These are phyloP conservation scores for Petrocephalus zakoni DNA, from an alignment of 2,113 vertebrate species.

Conservation along the genomic window DNA sequence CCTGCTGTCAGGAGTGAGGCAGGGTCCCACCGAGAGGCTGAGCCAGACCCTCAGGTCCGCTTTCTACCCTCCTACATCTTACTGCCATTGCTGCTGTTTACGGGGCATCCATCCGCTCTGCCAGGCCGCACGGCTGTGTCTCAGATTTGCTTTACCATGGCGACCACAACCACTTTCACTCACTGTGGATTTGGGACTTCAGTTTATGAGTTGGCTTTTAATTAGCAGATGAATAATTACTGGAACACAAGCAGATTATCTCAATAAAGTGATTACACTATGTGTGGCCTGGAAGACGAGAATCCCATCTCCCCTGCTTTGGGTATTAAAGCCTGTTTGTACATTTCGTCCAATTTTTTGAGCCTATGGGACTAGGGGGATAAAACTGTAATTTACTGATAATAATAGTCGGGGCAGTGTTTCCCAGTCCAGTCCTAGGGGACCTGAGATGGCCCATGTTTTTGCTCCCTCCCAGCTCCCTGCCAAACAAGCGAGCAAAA, in stretches of 20 bases:
- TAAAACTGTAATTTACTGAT: background rate
- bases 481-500: background rate
- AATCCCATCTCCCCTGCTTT: background rate
- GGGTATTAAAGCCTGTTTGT: background rate
- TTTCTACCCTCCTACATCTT: background rate
- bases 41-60: conserved; percentile 69
- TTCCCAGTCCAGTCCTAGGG: too few species aligned
- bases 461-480: background rate
- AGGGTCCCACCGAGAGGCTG: conserved; percentile 47
- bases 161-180: background rate
- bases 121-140: background rate
- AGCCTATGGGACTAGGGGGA: background rate
- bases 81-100: background rate
- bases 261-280: background rate
- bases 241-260: background rate
- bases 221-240: background rate
- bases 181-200: background rate
- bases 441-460: too few species aligned
- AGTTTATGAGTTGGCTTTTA: background rate
- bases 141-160: background rate
- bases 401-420: background rate
- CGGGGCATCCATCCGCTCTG: background rate
- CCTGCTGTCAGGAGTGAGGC: conserved; percentile 75
- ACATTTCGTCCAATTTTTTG: background rate
- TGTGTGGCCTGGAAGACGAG: background rate